Evolutionary conservation across 2,797 vertebrate species (phyloP).

Genomic region (Micropoecilia bifurca): DNA sequence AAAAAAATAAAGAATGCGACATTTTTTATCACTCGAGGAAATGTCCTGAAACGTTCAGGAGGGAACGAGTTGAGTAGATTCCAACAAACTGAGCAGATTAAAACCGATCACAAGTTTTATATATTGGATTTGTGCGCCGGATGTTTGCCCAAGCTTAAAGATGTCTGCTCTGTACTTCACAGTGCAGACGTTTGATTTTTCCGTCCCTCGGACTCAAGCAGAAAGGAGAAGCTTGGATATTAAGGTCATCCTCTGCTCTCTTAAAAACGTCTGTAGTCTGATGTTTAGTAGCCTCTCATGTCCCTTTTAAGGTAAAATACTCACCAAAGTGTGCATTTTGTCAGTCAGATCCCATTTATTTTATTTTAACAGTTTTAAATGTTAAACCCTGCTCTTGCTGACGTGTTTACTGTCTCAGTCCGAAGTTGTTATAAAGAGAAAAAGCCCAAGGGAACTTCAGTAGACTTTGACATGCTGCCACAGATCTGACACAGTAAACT

Average conservation of each 20-base stretch:
- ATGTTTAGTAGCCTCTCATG: neutral
- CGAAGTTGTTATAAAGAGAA: conserved; percentile 47
- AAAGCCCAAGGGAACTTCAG: conserved; percentile 54
- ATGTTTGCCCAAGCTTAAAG: conserved; percentile 2
- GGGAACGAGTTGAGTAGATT: neutral
- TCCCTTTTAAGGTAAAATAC: neutral
- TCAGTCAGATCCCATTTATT: neutral
- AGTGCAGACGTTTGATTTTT: conserved; percentile 33
- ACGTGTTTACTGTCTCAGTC: conserved; percentile 29
- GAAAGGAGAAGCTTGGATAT: neutral
- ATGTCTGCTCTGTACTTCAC: conserved; percentile 4
- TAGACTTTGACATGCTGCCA: conserved; percentile 42
- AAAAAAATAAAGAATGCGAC: too few species aligned
- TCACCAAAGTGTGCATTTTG: neutral
- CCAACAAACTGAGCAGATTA: conserved; percentile 18
- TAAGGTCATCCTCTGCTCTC: conserved; percentile 1
- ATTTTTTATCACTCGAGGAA: neutral
- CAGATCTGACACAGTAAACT: conserved; percentile 33
- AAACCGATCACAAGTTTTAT: conserved; percentile 17
- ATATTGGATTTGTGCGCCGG: conserved; percentile 19
- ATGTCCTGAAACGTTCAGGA: neutral
- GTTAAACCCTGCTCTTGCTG: conserved; percentile 1
- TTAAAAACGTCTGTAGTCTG: neutral
- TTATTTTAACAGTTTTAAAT: neutral
- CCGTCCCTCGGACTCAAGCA: neutral